Base-by-base conservation (phyloP, 2,888 invertebrate genomes). In the Drosophila neonasuta region DNA sequence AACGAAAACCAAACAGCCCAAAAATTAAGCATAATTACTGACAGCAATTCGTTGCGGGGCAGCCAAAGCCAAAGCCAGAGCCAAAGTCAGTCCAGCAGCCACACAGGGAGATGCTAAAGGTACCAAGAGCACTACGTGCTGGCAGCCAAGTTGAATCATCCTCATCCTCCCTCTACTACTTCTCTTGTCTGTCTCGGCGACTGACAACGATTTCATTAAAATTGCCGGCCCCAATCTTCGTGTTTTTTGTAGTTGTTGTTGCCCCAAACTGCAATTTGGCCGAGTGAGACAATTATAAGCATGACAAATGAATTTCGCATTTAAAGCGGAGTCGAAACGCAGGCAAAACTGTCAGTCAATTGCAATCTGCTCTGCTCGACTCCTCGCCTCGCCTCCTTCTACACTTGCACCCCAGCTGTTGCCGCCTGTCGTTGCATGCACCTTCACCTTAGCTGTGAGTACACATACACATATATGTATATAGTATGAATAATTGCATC, bases 261-360 rank as follows among this genome's bases (percentile, higher is more conserved):
- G 79, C 62, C 63, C 77, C 77, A 41, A 41, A 79, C 77, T 80
- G 81, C 85, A 83, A 79, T 86, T 86, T 88, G 76, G 58, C 60
- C 58, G 81, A 77, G 84, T 86, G 78, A 86, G 79, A 86, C 88
- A 88, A 87, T 87, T 88, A 87, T 83, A 87, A 88, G 88, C 77
- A 86, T 80, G 86, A 87, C 88, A 87, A 88, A 87, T 87, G 87
- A 87, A 79, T 86, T 87, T 86, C 86, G 87, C 79, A 85, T 82
- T 81, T 77, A 70, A 71, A 71, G 46, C 55, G 62, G 66, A 59
- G 63, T 48, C 42, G 49, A 30, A 51, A 54, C 42, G 54, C 54
- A 42, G 54, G 42, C 54, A 54, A 62, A 70, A 70, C 68, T 69
- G 78, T 75, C 78, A 68, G 83, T 82, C 85, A 85, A 79, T 84